phyloP scores from a whole-genome alignment of 92 coral and sea anemone species.

The Metridium senile region DNA sequence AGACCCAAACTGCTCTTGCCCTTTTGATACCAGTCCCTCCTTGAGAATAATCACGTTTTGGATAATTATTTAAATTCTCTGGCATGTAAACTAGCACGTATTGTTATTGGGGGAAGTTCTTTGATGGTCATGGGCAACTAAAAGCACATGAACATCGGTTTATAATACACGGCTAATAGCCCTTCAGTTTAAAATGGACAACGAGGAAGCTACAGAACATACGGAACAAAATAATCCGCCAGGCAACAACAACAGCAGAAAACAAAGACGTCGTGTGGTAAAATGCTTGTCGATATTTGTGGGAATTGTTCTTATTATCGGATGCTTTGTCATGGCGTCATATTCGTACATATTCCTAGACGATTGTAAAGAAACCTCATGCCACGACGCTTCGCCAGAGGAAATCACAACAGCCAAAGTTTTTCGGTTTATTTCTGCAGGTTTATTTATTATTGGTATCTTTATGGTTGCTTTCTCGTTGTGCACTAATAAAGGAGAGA shows the following conservation, averaged over 20 bases:
- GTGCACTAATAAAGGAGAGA: conserved; percentile 38
- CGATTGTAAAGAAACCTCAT: conserved; percentile 57
- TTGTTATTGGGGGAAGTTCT: not conserved
- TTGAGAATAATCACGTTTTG: not conserved
- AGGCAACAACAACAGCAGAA: conserved; percentile 15
- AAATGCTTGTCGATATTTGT: conserved; percentile 32
- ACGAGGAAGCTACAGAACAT: not conserved
- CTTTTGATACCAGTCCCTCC: not conserved
- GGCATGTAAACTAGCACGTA: not conserved
- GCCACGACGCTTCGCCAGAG: conserved; percentile 2
- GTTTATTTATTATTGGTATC: conserved; percentile 59
- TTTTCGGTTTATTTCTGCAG: conserved; percentile 65
- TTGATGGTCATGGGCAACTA: not conserved
- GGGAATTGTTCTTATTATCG: conserved; percentile 62
- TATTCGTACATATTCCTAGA: conserved; percentile 68
- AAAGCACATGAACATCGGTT: too few relatives aligned
- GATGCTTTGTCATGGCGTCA: conserved; percentile 74
- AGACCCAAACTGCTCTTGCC: not conserved
- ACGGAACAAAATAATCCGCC: conserved; percentile 5
- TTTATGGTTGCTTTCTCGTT: conserved; percentile 60
- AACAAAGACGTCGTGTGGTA: conserved; percentile 2
- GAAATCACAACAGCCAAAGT: conserved; percentile 45
- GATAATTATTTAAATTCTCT: not conserved
- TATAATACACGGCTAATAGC: too few relatives aligned
- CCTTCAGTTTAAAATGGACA: not conserved